Conservation (phyloP, 2,888 invertebrate species). For the Apotomis capreana region DNA sequence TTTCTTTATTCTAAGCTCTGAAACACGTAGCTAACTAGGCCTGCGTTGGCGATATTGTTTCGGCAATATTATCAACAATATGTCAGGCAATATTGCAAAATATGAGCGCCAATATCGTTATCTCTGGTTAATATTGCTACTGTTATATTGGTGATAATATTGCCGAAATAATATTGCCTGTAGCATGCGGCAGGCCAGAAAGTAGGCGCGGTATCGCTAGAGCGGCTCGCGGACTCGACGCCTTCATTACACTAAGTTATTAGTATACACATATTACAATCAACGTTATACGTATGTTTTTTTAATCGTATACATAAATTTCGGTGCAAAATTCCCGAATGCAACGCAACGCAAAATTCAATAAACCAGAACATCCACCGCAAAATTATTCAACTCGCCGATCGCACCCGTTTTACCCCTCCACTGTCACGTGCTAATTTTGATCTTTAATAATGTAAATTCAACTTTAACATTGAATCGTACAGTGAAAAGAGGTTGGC, state of each 20-base stretch:
- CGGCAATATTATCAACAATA: conserved; percentile 12
- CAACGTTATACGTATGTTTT: conserved; percentile 82
- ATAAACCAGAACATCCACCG: conserved; percentile 49
- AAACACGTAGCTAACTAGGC: conserved; percentile 60
- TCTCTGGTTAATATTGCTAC: conserved; percentile 8
- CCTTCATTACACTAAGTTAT: conserved; percentile 70
- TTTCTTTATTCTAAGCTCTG: conserved; percentile 74
- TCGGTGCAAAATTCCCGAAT: conserved; percentile 76
- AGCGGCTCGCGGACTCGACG: conserved; percentile 51
- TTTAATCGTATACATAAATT: conserved; percentile 82
- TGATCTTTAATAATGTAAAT: conserved; percentile 51
- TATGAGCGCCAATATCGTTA: background rate
- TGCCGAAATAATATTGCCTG: conserved; percentile 25
- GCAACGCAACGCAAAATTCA: conserved; percentile 63
- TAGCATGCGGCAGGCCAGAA: conserved; percentile 14
- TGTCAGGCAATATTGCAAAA: conserved; percentile 9
- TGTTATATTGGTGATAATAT: conserved; percentile 14
- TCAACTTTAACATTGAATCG: conserved; percentile 59
- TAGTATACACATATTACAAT: conserved; percentile 83
- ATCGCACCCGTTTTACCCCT: conserved; percentile 79
- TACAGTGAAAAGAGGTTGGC: conserved; percentile 83
- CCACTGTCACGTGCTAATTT: conserved; percentile 71
- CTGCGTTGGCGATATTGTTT: conserved; percentile 20
- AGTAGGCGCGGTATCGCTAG: conserved; percentile 38
- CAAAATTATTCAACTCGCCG: conserved; percentile 47